Evolutionary conservation across 2,797 vertebrate genomes (phyloP), one percentile per base, ranked within the genome.

Genomic region (Coranthus polyacanthus): DNA sequence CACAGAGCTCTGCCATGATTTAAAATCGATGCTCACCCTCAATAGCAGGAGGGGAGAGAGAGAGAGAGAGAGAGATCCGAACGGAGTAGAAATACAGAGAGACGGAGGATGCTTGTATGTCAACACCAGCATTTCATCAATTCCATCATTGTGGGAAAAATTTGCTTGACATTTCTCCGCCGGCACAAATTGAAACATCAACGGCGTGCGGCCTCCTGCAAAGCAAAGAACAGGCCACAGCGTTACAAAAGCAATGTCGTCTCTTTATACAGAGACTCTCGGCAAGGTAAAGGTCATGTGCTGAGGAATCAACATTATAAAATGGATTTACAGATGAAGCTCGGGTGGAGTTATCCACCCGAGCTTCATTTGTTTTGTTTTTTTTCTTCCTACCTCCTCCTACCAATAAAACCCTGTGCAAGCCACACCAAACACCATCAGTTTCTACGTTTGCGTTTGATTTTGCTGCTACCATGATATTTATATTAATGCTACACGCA

Each of bases 221-320:
- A 73, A 56, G 68, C 71, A 29, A 11, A 59, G 43, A 67, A 42
- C 32, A 16, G 22, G 42, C 67, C 38, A 4, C 45, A 10, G 66
- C 63, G 15, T 36, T 3, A 10, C 58, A 5, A 39, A 18, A 51
- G 52, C 60, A 6, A 18, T 70, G 59, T 44, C 75, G 71, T 90
- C 84, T 85, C 68, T 91, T 83, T 86, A 62, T 44, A 63, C 34
- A 10, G 64, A 65, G 62, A 17, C 62, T 76, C 74, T 12, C 68
- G 44, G 79, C 39, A 18, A 79, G 82, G 57, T 68, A 83, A 90
- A 91, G 88, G 90, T 88, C 82, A 76, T 39, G 52, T 51, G 72
- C 66, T 81, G 79, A 75, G 75, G 46, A 81, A 68, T 75, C 76
- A 62, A 55, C 76, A 67, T 72, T 68, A 67, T 47, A 50, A 74